phyloP scores from a whole-genome alignment of 2,113 vertebrate genomes.

The Tragelaphus buxtoni region DNA sequence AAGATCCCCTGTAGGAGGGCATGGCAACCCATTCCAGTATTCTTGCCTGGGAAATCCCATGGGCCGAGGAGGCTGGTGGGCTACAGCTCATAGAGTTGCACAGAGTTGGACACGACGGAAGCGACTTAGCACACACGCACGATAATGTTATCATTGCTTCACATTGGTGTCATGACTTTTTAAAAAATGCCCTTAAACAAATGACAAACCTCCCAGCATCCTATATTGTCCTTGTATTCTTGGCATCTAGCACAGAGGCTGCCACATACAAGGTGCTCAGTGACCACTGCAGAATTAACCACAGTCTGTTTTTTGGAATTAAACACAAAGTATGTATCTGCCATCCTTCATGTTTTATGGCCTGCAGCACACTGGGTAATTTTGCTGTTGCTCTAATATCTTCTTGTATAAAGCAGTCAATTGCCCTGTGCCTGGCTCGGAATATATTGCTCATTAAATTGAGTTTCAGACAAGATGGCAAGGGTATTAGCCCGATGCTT shows the following conservation, averaged over 20 bases:
- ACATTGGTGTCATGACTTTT: neutral
- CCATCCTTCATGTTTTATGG: neutral
- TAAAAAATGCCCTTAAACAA: neutral
- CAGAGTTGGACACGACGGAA: neutral
- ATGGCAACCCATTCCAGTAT: neutral
- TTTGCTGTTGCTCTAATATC: neutral
- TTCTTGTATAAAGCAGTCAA: neutral
- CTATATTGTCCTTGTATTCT: fast-evolving
- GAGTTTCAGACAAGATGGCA: neutral
- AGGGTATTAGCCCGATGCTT: constrained; percentile 21
- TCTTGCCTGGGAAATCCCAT: neutral
- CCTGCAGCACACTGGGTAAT: neutral
- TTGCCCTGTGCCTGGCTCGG: neutral
- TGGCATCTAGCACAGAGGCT: neutral
- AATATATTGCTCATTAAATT: neutral
- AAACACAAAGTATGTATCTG: fast-evolving
- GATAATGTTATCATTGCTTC: fast-evolving
- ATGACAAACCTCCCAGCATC: fast-evolving
- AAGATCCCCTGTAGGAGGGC: neutral
- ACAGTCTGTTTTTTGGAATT: neutral
- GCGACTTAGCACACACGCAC: neutral
- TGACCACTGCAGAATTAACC: no score
- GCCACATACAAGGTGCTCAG: fast-evolving
- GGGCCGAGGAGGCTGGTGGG: fast-evolving
- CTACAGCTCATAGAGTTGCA: neutral